Evolutionary conservation across 2,888 invertebrate genomes (phyloP).

Genomic region (Apodemia mormo): DNA sequence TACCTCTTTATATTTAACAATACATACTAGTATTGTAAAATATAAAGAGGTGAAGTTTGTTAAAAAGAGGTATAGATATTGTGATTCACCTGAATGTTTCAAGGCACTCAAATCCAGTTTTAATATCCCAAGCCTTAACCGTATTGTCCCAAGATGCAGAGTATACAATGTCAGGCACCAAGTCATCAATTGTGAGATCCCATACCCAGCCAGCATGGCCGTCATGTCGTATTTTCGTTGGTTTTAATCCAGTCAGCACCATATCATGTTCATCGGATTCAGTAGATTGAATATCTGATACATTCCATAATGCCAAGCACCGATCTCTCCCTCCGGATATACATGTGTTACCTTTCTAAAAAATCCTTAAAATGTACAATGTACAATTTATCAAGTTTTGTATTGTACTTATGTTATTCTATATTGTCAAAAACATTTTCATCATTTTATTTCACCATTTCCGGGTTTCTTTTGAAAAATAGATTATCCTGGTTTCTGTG

Average conservation of each 20-base stretch:
- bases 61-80: too few relatives aligned
- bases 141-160: slow-evolving; percentile 84
- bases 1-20: too few relatives aligned
- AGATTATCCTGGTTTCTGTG: too few relatives aligned
- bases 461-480: too few relatives aligned
- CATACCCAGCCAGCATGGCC: slow-evolving; percentile 85
- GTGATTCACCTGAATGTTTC: slow-evolving; percentile 70
- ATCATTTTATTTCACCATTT: too few relatives aligned
- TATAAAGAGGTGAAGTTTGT: too few relatives aligned
- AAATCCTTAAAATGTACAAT: slow-evolving; percentile 27
- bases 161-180: slow-evolving; percentile 68
- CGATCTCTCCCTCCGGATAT: slow-evolving; percentile 83
- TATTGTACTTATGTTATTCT: too few relatives aligned
- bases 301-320: slow-evolving; percentile 77
- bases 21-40: too few relatives aligned
- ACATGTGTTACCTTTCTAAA: slow-evolving; percentile 73
- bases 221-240: slow-evolving; percentile 58
- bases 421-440: too few relatives aligned
- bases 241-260: slow-evolving; percentile 51
- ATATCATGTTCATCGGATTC: slow-evolving; percentile 48
- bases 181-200: slow-evolving; percentile 75
- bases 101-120: slow-evolving; percentile 63
- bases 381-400: neutral
- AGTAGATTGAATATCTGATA: slow-evolving; percentile 56
- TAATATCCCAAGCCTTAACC: slow-evolving; percentile 81